These are phyloP conservation scores for Auanema freiburgensis DNA, from an alignment of 2,888 invertebrate species.

Conservation along the genomic window DNA sequence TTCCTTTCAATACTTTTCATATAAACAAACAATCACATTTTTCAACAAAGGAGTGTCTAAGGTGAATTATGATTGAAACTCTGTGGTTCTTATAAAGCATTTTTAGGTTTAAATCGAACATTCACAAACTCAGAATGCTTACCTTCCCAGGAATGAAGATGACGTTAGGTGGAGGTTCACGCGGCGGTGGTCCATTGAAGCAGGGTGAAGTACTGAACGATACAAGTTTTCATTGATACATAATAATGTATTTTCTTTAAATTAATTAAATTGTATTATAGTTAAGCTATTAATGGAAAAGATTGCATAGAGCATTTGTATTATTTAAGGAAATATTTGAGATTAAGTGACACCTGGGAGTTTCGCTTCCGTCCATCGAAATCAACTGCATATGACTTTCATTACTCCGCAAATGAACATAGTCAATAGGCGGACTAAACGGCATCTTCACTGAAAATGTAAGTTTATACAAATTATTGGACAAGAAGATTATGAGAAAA, in stretches of 20 bases:
- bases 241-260: no score
- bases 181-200: slow-evolving; percentile 36
- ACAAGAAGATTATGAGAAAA: no score
- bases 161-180: slow-evolving; percentile 38
- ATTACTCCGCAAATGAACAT: slow-evolving; percentile 45
- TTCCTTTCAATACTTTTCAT: no score
- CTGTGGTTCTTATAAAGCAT: no score
- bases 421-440: slow-evolving; percentile 43
- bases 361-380: slow-evolving; percentile 41
- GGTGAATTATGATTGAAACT: neutral
- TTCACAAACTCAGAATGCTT: neutral
- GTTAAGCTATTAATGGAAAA: no score
- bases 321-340: neutral
- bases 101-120: no score
- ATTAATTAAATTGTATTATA: no score
- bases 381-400: slow-evolving; percentile 55
- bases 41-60: neutral
- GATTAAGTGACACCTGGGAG: slow-evolving; percentile 22
- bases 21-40: slow-evolving; percentile 7
- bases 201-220: slow-evolving; percentile 42
- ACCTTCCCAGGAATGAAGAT: slow-evolving; percentile 48
- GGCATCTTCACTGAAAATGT: slow-evolving; percentile 25
- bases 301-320: no score
- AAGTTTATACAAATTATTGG: no score
- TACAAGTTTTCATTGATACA: neutral